These are phyloP conservation scores for Bemisia tabaci DNA, from an alignment of 1,140 invertebrate species.

Conservation along the genomic window DNA sequence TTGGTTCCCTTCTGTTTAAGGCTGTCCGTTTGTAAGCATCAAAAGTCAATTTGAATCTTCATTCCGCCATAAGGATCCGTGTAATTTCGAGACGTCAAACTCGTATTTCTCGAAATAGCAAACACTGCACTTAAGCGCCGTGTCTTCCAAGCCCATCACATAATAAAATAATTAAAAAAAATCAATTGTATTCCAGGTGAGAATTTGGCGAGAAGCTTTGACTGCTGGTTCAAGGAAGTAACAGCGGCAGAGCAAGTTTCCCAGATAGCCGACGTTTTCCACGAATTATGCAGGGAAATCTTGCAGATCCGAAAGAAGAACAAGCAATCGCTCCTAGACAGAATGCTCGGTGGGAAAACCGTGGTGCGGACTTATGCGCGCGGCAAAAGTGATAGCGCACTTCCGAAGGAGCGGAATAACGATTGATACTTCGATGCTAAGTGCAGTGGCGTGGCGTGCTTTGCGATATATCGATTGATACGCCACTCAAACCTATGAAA, in stretches of 20 bases:
- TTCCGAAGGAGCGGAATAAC: constrained; percentile 19
- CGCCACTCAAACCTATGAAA: too few relatives aligned
- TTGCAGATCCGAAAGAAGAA: constrained; percentile 58
- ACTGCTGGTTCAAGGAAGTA: constrained; percentile 79
- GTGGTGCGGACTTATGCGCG: constrained; percentile 54
- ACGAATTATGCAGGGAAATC: constrained; percentile 68
- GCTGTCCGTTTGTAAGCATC: too few relatives aligned
- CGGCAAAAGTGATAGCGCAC: constrained; percentile 49
- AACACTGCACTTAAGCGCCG: too few relatives aligned
- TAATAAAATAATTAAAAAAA: neutral
- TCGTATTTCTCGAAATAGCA: too few relatives aligned
- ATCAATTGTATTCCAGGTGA: constrained; percentile 38
- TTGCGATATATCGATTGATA: too few relatives aligned
- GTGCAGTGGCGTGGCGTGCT: too few relatives aligned
- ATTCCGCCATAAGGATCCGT: too few relatives aligned
- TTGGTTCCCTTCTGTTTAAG: too few relatives aligned
- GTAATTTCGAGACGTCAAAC: too few relatives aligned
- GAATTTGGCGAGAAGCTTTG: constrained; percentile 72
- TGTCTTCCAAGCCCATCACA: too few relatives aligned
- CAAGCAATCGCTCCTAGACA: constrained; percentile 64
- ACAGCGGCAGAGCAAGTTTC: constrained; percentile 72
- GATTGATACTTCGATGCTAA: neutral
- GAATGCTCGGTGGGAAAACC: constrained; percentile 64
- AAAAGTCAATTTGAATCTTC: too few relatives aligned
- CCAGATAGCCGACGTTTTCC: constrained; percentile 67